These are phyloP conservation scores for Pseudoatta argentina DNA, from an alignment of 1,140 invertebrate genomes.

Conservation along the genomic window DNA sequence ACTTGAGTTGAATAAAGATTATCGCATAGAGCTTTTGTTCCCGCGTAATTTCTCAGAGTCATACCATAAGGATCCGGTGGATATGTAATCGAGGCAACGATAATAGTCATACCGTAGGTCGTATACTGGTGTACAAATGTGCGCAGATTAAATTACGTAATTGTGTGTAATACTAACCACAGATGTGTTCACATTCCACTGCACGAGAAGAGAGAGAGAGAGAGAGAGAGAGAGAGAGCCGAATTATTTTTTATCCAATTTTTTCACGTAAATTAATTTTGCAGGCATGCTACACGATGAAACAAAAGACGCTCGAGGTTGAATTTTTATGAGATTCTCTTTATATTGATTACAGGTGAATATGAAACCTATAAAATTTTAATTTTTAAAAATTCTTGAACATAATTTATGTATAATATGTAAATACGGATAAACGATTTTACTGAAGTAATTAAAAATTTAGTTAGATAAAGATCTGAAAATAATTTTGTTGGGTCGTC, in stretches of 20 bases:
- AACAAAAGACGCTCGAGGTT: background rate
- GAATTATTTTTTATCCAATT: background rate
- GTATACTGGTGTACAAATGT: background rate
- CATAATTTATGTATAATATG: background rate
- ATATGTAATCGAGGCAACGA: slow-evolving; percentile 22
- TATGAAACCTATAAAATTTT: background rate
- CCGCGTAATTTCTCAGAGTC: slow-evolving; percentile 30
- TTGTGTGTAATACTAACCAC: slow-evolving; percentile 23
- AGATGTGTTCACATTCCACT: background rate
- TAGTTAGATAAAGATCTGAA: too few relatives aligned
- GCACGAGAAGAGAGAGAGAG: background rate
- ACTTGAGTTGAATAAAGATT: slow-evolving; percentile 26
- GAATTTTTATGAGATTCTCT: background rate
- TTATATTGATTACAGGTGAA: background rate
- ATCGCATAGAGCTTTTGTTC: slow-evolving; percentile 7
- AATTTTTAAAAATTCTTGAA: slow-evolving; percentile 3
- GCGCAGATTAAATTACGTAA: slow-evolving; percentile 28
- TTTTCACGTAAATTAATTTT: slow-evolving; percentile 13
- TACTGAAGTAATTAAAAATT: too few relatives aligned
- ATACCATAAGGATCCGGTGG: background rate
- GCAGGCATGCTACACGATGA: background rate
- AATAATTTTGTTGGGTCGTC: too few relatives aligned
- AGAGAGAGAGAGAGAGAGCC: too few relatives aligned
- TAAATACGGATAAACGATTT: too few relatives aligned
- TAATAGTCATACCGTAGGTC: slow-evolving; percentile 13